Percentiles rank a stretch among this genome's conserved stretches.
phyloP scores from a whole-genome alignment of 2,113 vertebrate species.

The Engraulis encrasicolus region DNA sequence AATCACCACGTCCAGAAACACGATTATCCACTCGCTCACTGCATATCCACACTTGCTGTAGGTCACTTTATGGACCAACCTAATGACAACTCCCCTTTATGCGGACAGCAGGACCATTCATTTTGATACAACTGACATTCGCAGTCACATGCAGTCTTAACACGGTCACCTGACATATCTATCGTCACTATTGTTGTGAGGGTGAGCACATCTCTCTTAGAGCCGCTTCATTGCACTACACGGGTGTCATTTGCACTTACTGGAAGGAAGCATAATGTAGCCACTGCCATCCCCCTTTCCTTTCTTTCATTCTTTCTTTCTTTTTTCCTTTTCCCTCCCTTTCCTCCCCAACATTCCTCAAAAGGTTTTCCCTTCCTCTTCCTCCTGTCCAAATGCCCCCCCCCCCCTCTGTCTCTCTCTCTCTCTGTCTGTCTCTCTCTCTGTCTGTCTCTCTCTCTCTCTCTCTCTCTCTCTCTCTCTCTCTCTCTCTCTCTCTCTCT shows the following conservation, averaged over 20 bases:
- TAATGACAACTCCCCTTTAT: too few species aligned
- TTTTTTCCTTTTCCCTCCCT: slow-evolving; percentile 1
- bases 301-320: too few species aligned
- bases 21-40: too few species aligned
- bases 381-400: too few species aligned
- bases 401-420: slow-evolving; percentile 16
- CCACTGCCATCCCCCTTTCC: neutral
- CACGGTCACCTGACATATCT: neutral
- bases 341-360: too few species aligned
- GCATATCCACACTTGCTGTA: neutral
- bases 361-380: too few species aligned
- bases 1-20: neutral
- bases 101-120: neutral
- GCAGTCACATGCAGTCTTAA: neutral
- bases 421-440: neutral
- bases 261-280: neutral
- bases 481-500: slow-evolving; percentile 18
- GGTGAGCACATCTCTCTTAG: neutral
- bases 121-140: slow-evolving; percentile 12
- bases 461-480: neutral
- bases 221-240: neutral
- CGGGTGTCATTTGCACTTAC: slow-evolving; percentile 8
- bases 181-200: neutral
- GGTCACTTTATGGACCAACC: neutral
- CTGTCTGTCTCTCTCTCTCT: neutral